Evolutionary conservation across 2,797 vertebrate genomes (phyloP).

Genomic region (Balearica regulorum): DNA sequence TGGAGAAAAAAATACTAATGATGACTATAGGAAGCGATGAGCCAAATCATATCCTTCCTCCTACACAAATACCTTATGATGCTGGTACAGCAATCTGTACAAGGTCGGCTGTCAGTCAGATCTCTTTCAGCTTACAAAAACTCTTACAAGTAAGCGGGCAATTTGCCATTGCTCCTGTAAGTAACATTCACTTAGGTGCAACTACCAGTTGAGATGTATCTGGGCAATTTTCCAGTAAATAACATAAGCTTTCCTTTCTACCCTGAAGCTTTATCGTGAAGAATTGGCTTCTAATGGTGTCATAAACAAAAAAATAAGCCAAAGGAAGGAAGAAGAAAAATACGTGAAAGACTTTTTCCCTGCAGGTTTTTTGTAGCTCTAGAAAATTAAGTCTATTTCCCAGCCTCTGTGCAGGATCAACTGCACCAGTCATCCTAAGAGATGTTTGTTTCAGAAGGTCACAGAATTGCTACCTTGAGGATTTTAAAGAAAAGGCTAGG

Average conservation of each 20-base stretch:
- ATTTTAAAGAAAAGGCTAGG: not conserved
- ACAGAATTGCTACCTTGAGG: not conserved
- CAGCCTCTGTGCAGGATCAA: not conserved
- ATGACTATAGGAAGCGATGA: not conserved
- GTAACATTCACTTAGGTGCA: not conserved
- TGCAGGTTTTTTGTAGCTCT: not conserved
- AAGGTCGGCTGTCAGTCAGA: not conserved
- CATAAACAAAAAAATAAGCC: not conserved
- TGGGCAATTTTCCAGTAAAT: constrained; percentile 14
- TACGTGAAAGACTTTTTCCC: not conserved
- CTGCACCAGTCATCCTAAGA: not conserved
- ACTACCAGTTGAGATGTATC: not conserved
- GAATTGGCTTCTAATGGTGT: not conserved
- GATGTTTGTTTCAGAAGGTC: not conserved
- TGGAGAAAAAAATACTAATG: not conserved
- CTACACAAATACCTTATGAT: constrained; percentile 2
- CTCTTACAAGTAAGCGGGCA: not conserved
- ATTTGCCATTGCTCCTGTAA: constrained; percentile 10
- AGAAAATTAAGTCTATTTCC: not conserved
- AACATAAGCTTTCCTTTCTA: not conserved
- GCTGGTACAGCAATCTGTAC: not conserved
- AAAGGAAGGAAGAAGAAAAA: not conserved
- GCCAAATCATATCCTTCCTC: constrained; percentile 1
- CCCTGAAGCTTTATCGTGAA: not conserved
- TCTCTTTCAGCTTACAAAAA: not conserved